Evolutionary conservation across 2,888 invertebrate species (phyloP).

Genomic region (Macaria liturata): DNA sequence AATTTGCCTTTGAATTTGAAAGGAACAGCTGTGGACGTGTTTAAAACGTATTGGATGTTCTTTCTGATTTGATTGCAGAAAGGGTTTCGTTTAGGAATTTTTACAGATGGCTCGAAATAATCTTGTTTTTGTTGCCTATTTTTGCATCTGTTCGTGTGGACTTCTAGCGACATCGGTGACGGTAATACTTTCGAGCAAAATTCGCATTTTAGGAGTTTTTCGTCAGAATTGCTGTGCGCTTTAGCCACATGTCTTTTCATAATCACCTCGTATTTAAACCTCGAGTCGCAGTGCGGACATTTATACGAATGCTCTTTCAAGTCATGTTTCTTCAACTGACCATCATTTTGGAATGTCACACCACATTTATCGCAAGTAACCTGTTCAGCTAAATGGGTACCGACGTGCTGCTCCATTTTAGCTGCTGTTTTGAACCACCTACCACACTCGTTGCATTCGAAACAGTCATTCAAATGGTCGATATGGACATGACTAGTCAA

Average conservation of each 20-base stretch:
- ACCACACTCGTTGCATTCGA: constrained; percentile 65
- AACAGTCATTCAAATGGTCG: constrained; percentile 57
- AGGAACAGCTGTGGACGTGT: constrained; percentile 72
- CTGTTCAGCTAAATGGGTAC: constrained; percentile 53
- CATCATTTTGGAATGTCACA: constrained; percentile 45
- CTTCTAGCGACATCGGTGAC: constrained; percentile 55
- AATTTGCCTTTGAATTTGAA: constrained; percentile 70
- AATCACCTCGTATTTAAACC: constrained; percentile 51
- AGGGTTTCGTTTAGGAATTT: constrained; percentile 6
- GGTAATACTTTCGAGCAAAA: constrained; percentile 62
- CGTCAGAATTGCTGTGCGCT: constrained; percentile 52
- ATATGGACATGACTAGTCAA: constrained; percentile 62
- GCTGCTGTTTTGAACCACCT: constrained; percentile 59
- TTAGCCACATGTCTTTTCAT: constrained; percentile 56
- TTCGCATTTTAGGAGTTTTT: constrained; percentile 54
- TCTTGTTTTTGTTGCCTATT: constrained; percentile 18
- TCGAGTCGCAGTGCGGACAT: constrained; percentile 57
- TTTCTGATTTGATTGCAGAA: constrained; percentile 47
- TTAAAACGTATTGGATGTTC: constrained; percentile 68
- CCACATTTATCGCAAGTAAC: constrained; percentile 62
- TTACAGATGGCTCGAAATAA: neutral
- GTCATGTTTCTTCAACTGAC: constrained; percentile 43
- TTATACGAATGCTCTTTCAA: constrained; percentile 58
- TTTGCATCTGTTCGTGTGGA: constrained; percentile 62
- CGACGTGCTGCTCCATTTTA: constrained; percentile 58